These are phyloP conservation scores for Grammomys dolichurus DNA, from an alignment of 2,113 vertebrate species.

Conservation along the genomic window DNA sequence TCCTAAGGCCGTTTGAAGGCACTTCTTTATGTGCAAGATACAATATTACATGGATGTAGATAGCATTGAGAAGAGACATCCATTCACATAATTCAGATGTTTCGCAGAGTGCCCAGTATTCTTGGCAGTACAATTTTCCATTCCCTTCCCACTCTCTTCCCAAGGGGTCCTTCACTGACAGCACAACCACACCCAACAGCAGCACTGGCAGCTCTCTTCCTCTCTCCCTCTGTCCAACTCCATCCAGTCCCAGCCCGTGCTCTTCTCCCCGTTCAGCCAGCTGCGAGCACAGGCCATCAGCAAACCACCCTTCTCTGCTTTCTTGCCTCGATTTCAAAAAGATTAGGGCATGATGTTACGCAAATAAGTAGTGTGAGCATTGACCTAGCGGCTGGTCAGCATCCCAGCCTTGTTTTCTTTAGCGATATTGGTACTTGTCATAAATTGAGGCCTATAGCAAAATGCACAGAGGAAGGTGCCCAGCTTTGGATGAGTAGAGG, in stretches of 20 bases:
- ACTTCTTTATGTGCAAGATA: not conserved
- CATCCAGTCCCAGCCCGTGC: no score
- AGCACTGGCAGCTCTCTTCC: no score
- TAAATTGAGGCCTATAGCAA: not conserved
- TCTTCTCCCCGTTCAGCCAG: not conserved
- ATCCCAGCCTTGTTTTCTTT: not conserved
- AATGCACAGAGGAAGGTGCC: not conserved
- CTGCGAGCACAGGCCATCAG: not conserved
- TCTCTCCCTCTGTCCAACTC: not conserved
- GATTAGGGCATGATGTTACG: rapidly evolving
- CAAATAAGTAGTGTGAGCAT: not conserved
- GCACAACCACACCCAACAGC: not conserved
- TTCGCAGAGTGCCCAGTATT: not conserved
- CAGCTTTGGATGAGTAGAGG: not conserved
- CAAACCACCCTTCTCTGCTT: not conserved
- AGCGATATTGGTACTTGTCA: no score
- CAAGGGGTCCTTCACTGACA: not conserved
- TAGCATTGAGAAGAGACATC: not conserved
- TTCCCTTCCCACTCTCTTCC: not conserved
- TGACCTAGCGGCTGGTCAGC: not conserved
- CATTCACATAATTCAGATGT: no score
- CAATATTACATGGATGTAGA: not conserved
- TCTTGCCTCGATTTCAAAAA: not conserved
- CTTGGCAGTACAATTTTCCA: not conserved
- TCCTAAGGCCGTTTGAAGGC: not conserved